phyloP scores from a whole-genome alignment of 2,113 vertebrate species.

The Tragelaphus scriptus region DNA sequence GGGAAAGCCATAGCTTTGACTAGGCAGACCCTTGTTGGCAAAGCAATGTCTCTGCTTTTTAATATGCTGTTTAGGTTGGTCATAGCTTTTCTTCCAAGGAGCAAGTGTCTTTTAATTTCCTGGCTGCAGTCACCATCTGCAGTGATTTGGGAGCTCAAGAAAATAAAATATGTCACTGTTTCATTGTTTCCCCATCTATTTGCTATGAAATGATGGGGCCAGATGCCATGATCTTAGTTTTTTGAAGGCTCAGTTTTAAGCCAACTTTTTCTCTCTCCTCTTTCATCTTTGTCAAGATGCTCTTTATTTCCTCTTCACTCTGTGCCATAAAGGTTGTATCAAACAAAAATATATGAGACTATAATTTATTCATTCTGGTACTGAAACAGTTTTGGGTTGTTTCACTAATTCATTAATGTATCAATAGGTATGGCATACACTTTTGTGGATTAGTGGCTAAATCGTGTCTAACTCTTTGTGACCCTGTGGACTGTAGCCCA shows the following conservation, averaged over 20 bases:
- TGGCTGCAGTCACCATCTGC: not conserved
- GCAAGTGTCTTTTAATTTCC: not conserved
- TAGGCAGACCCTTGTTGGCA: not conserved
- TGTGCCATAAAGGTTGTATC: not conserved
- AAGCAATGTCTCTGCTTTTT: not conserved
- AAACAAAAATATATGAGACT: not conserved
- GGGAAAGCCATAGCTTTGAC: not conserved
- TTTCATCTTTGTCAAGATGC: not conserved
- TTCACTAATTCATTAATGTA: not conserved
- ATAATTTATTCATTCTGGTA: not conserved
- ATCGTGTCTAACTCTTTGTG: not conserved
- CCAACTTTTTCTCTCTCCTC: not conserved
- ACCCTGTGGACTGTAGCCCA: not conserved
- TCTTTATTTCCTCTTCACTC: not conserved
- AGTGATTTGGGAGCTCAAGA: not conserved
- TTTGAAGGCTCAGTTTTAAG: not conserved
- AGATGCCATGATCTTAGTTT: not conserved
- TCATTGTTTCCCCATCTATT: not conserved
- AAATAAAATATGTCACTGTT: not conserved
- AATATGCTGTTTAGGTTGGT: not conserved
- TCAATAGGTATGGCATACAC: not conserved
- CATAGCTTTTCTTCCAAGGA: not conserved
- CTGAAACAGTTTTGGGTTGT: not conserved
- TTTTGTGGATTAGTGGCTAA: not conserved
- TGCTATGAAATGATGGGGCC: not conserved